These are phyloP conservation scores for Aphelocoma californica DNA, from an alignment of 2,797 vertebrate genomes.

Conservation along the genomic window DNA sequence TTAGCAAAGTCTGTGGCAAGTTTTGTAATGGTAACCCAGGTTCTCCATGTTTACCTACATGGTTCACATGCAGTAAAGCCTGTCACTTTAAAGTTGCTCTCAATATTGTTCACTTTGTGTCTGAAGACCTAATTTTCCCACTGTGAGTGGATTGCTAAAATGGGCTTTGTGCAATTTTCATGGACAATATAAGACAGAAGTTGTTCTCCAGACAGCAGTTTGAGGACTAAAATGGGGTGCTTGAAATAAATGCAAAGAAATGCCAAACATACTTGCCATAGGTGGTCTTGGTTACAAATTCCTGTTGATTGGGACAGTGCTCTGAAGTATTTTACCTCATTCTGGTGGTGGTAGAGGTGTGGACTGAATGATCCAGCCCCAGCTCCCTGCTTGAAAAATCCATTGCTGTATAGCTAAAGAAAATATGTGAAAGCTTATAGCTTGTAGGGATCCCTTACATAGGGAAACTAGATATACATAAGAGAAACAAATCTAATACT, in stretches of 20 bases:
- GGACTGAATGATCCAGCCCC: background rate
- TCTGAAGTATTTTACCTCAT: background rate
- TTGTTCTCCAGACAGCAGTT: background rate
- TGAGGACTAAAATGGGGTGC: background rate
- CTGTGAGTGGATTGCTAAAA: background rate
- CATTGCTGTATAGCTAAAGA: background rate
- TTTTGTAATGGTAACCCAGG: background rate
- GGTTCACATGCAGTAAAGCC: background rate
- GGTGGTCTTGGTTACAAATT: background rate
- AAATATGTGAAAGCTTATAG: background rate
- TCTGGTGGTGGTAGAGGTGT: background rate
- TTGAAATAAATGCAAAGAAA: background rate
- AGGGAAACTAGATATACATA: background rate
- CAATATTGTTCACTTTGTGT: background rate
- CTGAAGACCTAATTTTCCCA: background rate
- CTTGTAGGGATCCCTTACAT: background rate
- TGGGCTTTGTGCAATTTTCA: accelerated
- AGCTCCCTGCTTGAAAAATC: background rate
- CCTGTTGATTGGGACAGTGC: background rate
- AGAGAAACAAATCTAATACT: background rate
- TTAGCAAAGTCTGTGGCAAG: background rate
- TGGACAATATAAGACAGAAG: background rate
- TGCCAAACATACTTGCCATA: background rate
- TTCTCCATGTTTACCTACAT: background rate
- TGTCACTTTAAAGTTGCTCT: background rate